Conservation (phyloP, 1,140 invertebrate genomes). For the Acromyrmex charruanus region DNA sequence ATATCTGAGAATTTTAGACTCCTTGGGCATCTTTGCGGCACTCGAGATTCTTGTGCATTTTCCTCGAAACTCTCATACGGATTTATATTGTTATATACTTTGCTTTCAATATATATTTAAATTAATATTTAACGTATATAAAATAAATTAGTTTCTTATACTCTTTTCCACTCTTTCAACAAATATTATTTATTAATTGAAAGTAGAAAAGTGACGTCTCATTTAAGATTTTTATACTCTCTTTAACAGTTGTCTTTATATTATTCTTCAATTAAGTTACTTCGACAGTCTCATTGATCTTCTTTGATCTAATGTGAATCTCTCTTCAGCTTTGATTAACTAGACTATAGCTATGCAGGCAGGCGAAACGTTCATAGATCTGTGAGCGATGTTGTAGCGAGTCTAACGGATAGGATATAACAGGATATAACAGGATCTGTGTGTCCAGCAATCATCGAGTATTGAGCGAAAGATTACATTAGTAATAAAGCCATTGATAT, state of each 20-base stretch:
- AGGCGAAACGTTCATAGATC: slow-evolving; percentile 42
- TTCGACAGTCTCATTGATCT: background rate
- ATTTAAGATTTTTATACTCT: background rate
- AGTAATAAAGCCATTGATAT: slow-evolving; percentile 85
- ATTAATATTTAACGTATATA: background rate
- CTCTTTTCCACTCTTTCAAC: background rate
- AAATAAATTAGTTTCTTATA: background rate
- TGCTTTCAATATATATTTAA: background rate
- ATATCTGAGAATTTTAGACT: slow-evolving; percentile 23
- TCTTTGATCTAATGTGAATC: slow-evolving; percentile 12
- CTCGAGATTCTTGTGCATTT: slow-evolving; percentile 19
- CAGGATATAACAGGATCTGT: slow-evolving; percentile 42
- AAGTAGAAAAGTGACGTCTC: too few relatives aligned
- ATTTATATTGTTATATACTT: background rate
- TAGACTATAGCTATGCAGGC: background rate
- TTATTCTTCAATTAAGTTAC: background rate
- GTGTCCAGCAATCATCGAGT: slow-evolving; percentile 81
- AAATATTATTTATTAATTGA: background rate
- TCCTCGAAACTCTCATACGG: background rate
- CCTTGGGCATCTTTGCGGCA: slow-evolving; percentile 14
- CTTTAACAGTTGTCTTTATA: background rate
- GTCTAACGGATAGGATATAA: slow-evolving; percentile 15
- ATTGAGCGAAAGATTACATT: slow-evolving; percentile 84
- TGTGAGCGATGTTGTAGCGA: slow-evolving; percentile 14
- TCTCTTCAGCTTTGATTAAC: background rate